phyloP scores from a whole-genome alignment of 2,113 vertebrate genomes.

The Regulus satrapa region DNA sequence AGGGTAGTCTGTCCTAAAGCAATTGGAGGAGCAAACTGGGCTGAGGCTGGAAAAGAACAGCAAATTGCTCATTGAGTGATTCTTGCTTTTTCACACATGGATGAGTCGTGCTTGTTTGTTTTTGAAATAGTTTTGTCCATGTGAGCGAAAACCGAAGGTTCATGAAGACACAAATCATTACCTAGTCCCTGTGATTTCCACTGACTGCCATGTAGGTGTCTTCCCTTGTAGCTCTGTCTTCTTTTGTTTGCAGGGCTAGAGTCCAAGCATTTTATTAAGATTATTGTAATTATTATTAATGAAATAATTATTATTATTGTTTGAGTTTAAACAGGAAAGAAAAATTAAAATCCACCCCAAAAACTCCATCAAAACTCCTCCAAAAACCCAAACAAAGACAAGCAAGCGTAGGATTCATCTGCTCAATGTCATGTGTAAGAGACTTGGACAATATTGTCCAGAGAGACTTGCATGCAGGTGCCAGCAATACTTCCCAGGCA shows the following conservation, averaged over 20 bases:
- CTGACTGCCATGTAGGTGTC: background rate
- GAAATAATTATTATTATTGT: background rate
- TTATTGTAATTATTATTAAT: too few relatives aligned
- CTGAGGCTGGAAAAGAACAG: background rate
- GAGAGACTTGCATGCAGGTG: background rate
- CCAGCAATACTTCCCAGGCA: background rate
- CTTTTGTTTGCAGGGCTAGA: background rate
- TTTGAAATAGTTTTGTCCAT: background rate
- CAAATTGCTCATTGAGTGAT: background rate
- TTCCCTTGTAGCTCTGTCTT: background rate
- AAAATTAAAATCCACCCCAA: background rate
- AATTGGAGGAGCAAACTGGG: background rate
- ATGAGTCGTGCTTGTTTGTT: background rate
- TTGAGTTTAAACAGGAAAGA: background rate
- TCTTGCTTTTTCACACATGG: background rate
- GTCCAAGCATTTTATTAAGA: background rate
- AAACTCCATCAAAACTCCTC: accelerated
- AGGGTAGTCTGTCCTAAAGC: background rate
- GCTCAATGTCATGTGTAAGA: background rate
- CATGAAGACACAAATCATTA: background rate
- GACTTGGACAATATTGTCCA: background rate
- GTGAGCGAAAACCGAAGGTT: background rate
- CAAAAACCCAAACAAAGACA: background rate
- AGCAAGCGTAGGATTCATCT: background rate
- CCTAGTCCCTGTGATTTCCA: background rate